A percentile compares a stretch with the other conserved stretches of the same genome.
Conservation (phyloP, 2,888 invertebrate genomes). For the Rhagium mordax region DNA sequence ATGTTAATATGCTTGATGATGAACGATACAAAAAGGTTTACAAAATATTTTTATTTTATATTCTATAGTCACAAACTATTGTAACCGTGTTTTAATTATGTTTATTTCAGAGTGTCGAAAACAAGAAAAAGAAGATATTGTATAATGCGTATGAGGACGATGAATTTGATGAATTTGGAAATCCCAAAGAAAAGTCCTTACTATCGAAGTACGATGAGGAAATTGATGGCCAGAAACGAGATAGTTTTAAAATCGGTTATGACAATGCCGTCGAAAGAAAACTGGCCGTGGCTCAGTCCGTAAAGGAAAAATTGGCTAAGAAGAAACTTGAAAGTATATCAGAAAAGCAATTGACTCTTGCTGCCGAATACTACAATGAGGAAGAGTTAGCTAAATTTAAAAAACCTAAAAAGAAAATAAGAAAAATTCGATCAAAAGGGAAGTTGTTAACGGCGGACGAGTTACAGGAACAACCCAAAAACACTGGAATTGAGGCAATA, state of each 20-base stretch:
- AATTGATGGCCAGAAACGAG: slow-evolving; percentile 81
- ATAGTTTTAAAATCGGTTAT: slow-evolving; percentile 85
- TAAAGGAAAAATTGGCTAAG: slow-evolving; percentile 76
- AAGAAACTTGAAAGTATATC: slow-evolving; percentile 84
- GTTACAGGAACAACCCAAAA: slow-evolving; percentile 70
- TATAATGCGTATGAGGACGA: slow-evolving; percentile 92
- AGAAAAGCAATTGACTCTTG: slow-evolving; percentile 79
- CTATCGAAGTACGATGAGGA: slow-evolving; percentile 97
- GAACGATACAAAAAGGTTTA: slow-evolving; percentile 84
- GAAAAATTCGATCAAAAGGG: slow-evolving; percentile 78
- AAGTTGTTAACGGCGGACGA: slow-evolving; percentile 82
- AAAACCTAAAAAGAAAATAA: slow-evolving; percentile 85
- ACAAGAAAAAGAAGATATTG: slow-evolving; percentile 87
- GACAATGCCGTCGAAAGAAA: slow-evolving; percentile 74
- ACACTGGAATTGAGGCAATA: slow-evolving; percentile 59
- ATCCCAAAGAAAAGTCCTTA: slow-evolving; percentile 78
- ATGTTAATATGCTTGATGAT: slow-evolving; percentile 90
- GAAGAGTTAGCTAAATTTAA: slow-evolving; percentile 92
- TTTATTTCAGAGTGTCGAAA: slow-evolving; percentile 79
- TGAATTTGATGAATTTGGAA: slow-evolving; percentile 79
- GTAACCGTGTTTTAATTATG: background rate
- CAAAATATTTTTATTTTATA: background rate
- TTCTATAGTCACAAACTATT: background rate
- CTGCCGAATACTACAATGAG: slow-evolving; percentile 90
- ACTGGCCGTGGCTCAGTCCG: slow-evolving; percentile 69